Conservation (phyloP, 2,113 vertebrate species). For the human region GRCh38 chr18:63076001-63076500, state of each 20-base stretch:
- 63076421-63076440: too few species aligned
- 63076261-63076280: neutral
- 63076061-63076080: neutral
- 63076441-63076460: too few species aligned
- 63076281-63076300: neutral
- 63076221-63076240: neutral
- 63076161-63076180: neutral
- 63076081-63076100: neutral
- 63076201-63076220: neutral
- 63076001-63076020: neutral
- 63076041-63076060: neutral
- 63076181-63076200: slow-evolving; percentile 5
- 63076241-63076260: neutral
- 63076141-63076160: neutral
- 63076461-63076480: too few species aligned
- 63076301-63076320: neutral
- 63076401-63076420: too few species aligned
- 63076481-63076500: too few species aligned
- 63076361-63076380: neutral
- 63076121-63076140: neutral
- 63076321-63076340: neutral
- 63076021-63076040: neutral
- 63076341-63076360: neutral
- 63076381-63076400: neutral
- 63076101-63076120: neutral